Evolutionary conservation across 1,140 invertebrate species (phyloP), one percentile per base, ranked within the genome.

Genomic region (Chymomyza costata): DNA sequence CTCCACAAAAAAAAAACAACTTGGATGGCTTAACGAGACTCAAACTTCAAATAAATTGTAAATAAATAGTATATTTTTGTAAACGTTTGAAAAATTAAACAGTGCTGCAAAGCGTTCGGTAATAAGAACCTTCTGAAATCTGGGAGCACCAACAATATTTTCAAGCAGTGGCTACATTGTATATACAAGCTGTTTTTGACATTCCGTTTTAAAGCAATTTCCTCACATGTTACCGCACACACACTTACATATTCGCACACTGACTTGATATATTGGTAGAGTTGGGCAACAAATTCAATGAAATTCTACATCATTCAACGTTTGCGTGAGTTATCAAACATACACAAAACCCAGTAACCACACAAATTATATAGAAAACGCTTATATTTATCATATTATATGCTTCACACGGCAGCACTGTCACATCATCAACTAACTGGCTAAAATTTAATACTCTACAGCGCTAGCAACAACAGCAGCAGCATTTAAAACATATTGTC

Each of bases 251-350:
- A 53, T n/a, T n/a, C n/a, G n/a, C n/a, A n/a, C n/a, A n/a, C n/a
- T n/a, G n/a, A 35, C 16, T 28, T 6, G 7, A 32, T 19, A 40
- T 25, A 37, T 18, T 5, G 3, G 38, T 54, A 47, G n/a, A n/a
- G 44, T 65, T 61, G 57, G 62, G 47, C 37, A 53, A 58, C 38
- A 64, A 59, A 52, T 47, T 49, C 25, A 55, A 63, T 55, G 46
- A 56, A n/a, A 53, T 59, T 17, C 31, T 34, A 15, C 66, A 73
- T 62, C 45, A 54, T 61, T 50, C 38, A 65, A 48, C 51, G 60
- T 62, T 74, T 62, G 45, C 61, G 70, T 74, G 52, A 74, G 70
- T 76, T 69, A 64, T 47, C 64, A 62, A 61, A 67, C 40, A 57
- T 35, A 52, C 32, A 53, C 10, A 28, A 49, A 40, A 16, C 40